Evolutionary conservation across 1,140 invertebrate species (phyloP).

Genomic region (Homalodisca vitripennis): DNA sequence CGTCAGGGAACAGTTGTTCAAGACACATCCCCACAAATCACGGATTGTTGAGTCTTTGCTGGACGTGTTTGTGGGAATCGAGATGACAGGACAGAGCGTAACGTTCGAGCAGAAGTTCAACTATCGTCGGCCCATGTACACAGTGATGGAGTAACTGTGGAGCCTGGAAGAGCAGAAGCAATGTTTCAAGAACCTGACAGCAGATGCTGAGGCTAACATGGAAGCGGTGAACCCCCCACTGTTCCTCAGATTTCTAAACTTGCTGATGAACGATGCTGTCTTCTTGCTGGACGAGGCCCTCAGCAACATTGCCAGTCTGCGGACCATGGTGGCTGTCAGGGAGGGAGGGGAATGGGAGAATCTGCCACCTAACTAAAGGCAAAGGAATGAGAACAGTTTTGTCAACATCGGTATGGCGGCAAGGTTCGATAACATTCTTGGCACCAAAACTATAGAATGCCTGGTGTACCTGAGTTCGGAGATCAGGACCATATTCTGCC

Average conservation of each 20-base stretch:
- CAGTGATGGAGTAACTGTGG: slow-evolving; percentile 92
- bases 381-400: slow-evolving; percentile 72
- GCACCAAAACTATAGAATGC: slow-evolving; percentile 82
- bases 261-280: slow-evolving; percentile 95
- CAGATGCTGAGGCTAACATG: slow-evolving; percentile 82
- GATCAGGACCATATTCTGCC: slow-evolving; percentile 86
- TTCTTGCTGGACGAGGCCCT: slow-evolving; percentile 91
- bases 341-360: slow-evolving; percentile 76
- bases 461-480: slow-evolving; percentile 80
- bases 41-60: slow-evolving; percentile 76
- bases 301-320: slow-evolving; percentile 78
- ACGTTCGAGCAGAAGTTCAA: slow-evolving; percentile 98
- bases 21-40: slow-evolving; percentile 67
- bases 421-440: slow-evolving; percentile 89
- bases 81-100: slow-evolving; percentile 95
- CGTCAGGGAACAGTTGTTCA: slow-evolving; percentile 74
- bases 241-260: slow-evolving; percentile 91
- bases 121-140: slow-evolving; percentile 93
- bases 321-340: slow-evolving; percentile 67
- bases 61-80: slow-evolving; percentile 93
- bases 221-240: slow-evolving; percentile 86
- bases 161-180: slow-evolving; percentile 70
- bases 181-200: slow-evolving; percentile 76
- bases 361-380: slow-evolving; percentile 67
- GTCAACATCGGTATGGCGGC: slow-evolving; percentile 82